Percentiles rank a stretch among this genome's conserved stretches.
Evolutionary conservation across 2,113 vertebrate species (phyloP).

Genomic region (Leptodactylus fuscus): DNA sequence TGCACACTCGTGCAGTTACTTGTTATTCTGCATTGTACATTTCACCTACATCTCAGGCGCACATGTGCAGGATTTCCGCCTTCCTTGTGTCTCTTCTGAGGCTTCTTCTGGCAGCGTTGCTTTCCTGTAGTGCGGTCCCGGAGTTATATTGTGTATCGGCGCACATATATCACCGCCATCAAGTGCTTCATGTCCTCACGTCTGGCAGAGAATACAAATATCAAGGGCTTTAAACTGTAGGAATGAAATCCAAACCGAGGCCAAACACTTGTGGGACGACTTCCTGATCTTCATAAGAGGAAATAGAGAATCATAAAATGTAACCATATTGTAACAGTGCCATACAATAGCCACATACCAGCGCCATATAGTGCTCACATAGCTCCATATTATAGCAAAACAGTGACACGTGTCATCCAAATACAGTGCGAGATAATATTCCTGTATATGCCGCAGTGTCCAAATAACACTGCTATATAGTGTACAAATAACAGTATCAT

Average conservation of each 20-base stretch:
- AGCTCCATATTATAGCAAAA: background rate
- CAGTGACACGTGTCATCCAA: too few species aligned
- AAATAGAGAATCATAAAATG: too few species aligned
- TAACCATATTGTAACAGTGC: too few species aligned
- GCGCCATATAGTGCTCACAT: background rate
- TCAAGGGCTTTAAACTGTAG: background rate
- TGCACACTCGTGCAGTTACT: too few species aligned
- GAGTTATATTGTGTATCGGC: background rate
- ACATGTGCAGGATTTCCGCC: background rate
- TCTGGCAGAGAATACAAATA: background rate
- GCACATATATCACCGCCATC: background rate
- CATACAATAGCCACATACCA: background rate
- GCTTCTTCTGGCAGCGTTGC: background rate
- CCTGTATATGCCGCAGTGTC: too few species aligned
- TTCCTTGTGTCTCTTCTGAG: background rate
- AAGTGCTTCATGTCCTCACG: background rate
- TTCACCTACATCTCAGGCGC: background rate
- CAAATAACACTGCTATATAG: too few species aligned
- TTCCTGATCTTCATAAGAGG: background rate
- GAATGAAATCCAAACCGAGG: background rate
- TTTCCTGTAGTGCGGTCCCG: background rate
- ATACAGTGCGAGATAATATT: too few species aligned
- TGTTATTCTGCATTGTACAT: too few species aligned
- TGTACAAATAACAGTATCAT: too few species aligned
- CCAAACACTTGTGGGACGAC: background rate